Conservation (phyloP, 92 coral and sea anemone species). For the Epizoanthus fatuus region DNA sequence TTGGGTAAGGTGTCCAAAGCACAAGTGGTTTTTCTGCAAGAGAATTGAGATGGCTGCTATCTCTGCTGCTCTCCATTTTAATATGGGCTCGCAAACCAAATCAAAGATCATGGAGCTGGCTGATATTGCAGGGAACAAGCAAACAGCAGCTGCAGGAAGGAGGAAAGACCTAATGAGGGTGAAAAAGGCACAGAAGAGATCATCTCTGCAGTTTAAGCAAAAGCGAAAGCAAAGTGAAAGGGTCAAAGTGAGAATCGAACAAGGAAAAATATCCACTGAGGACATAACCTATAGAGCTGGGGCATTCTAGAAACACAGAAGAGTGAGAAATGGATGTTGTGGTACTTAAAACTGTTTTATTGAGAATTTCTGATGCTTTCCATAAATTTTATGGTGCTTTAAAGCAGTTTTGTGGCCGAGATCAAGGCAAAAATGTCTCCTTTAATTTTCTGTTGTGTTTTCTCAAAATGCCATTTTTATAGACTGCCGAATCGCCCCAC, state of each 20-base stretch:
- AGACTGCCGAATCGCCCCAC: too few relatives aligned
- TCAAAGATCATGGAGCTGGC: constrained; percentile 42
- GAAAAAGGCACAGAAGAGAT: constrained; percentile 47
- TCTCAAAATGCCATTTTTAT: too few relatives aligned
- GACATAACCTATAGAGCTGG: constrained; percentile 47
- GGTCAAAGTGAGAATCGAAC: constrained; percentile 32
- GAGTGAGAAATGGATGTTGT: too few relatives aligned
- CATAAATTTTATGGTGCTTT: too few relatives aligned
- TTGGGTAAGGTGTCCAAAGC: constrained; percentile 55
- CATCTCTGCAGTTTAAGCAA: constrained; percentile 41
- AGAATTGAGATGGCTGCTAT: constrained; percentile 42
- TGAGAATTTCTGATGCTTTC: too few relatives aligned
- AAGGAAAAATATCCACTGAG: background rate
- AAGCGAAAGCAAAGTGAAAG: constrained; percentile 31
- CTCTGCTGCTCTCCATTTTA: constrained; percentile 36
- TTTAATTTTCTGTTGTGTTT: too few relatives aligned
- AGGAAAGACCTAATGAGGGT: constrained; percentile 43
- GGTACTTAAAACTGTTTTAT: too few relatives aligned
- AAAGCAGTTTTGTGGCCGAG: too few relatives aligned
- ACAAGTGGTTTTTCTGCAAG: constrained; percentile 54
- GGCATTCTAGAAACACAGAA: constrained; percentile 15
- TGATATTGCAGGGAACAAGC: constrained; percentile 29
- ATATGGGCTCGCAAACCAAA: constrained; percentile 36
- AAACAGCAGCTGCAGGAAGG: constrained; percentile 14
- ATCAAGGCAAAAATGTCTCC: too few relatives aligned